Evolutionary conservation across 2,797 vertebrate species (phyloP).

Genomic region (Hypotaenidia philippensis): DNA sequence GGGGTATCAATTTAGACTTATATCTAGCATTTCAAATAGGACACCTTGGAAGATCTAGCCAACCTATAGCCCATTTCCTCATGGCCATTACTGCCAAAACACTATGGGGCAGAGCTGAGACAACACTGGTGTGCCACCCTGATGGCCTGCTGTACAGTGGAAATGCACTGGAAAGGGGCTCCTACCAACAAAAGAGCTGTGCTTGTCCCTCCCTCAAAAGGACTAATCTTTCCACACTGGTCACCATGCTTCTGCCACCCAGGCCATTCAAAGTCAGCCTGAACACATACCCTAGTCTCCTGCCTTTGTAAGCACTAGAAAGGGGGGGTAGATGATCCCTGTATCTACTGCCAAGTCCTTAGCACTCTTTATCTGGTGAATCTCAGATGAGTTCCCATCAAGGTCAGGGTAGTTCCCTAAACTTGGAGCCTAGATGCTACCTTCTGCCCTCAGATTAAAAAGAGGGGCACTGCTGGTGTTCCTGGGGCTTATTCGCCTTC

Average conservation of each 20-base stretch:
- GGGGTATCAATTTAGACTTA: neutral
- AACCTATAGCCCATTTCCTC: neutral
- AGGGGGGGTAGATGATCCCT: neutral
- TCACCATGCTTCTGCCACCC: neutral
- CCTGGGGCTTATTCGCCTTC: rapidly evolving
- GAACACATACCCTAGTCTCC: rapidly evolving
- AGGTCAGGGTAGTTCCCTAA: neutral
- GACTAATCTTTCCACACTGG: neutral
- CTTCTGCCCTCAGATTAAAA: neutral
- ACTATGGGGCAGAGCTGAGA: neutral
- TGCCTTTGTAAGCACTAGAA: neutral
- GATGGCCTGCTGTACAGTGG: no score
- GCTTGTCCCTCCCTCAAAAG: neutral
- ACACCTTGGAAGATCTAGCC: neutral
- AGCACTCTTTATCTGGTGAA: neutral
- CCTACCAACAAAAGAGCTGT: neutral
- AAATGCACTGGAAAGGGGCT: neutral
- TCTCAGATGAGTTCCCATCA: neutral
- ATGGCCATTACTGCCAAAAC: neutral
- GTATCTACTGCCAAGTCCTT: neutral
- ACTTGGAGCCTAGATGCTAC: neutral
- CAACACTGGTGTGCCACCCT: rapidly evolving
- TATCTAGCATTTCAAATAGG: neutral
- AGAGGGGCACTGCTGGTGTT: neutral
- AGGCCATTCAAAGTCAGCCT: neutral